phyloP scores from a whole-genome alignment of 2,797 vertebrate genomes.

The Myripristis murdjan region DNA sequence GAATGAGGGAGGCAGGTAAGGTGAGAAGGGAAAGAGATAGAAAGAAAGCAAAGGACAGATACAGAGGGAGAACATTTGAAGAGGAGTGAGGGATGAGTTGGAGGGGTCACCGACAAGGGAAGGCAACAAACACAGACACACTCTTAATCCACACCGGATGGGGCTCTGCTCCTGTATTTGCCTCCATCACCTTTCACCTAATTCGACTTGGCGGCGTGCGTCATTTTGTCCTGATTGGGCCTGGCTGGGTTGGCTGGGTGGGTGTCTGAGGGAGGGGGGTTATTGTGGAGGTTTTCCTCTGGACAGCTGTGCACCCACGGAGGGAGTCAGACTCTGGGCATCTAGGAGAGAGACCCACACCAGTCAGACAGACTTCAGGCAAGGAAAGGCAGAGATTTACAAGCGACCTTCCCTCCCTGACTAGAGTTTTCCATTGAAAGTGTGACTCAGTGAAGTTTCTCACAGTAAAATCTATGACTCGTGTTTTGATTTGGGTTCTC shows the following conservation, averaged over 20 bases:
- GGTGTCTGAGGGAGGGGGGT: not conserved
- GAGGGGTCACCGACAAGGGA: not conserved
- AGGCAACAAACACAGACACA: conserved; percentile 3
- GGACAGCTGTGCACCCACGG: conserved; percentile 15
- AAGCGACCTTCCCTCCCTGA: conserved; percentile 48
- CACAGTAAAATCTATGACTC: conserved; percentile 18
- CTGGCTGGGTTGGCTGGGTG: not conserved
- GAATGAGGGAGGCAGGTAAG: conserved; percentile 8
- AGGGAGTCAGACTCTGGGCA: conserved; percentile 14
- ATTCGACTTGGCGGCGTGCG: conserved; percentile 19
- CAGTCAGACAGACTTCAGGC: conserved; percentile 19
- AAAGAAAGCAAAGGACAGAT: not conserved
- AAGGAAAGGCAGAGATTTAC: conserved; percentile 52
- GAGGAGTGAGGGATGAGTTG: not conserved
- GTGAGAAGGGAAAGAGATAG: conserved; percentile 2
- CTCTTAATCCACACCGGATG: not conserved
- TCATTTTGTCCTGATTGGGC: conserved; percentile 14
- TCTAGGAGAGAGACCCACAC: conserved; percentile 1
- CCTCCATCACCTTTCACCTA: conserved; percentile 39
- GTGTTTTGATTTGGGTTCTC: conserved; percentile 31
- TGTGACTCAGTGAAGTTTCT: conserved; percentile 48
- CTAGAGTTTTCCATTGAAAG: conserved; percentile 51
- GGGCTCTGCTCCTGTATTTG: conserved; percentile 1
- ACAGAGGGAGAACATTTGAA: not conserved
- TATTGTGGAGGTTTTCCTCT: conserved; percentile 9